Base-by-base conservation (phyloP, 1,140 invertebrate species). In the Heterodera schachtii region DNA sequence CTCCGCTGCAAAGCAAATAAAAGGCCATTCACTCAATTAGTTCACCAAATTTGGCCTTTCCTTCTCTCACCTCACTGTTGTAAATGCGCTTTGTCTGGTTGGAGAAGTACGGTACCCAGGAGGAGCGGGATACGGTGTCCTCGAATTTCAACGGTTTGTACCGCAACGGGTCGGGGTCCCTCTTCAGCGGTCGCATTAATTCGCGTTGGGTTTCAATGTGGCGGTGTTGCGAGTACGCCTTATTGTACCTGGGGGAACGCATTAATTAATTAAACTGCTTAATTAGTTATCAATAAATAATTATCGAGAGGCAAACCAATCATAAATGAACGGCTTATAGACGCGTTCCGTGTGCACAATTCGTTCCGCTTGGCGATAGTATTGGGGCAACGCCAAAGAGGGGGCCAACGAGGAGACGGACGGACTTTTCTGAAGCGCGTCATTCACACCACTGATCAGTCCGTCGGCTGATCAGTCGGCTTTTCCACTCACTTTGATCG, bases 261-360 rank as follows among this genome's bases (percentile, higher is more conserved):
- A 31, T 31, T 31, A 31, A 31, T 31, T 31, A n/a, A n/a, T n/a
- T n/a, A n/a, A n/a, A n/a, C 31, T 31, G 31, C 31, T 31, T 31
- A 31, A 31, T 31, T 31, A 31, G 31, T 31, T 31, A 31, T 31
- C 31, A 31, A 31, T 31, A 31, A 31, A 0, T 31, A 31, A 31
- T 31, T 31, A 31, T 31, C 49, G 49, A 52, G 11, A 52, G 6
- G 78, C 83, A 66, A 86, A 88, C 87, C 87, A 90, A 64, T 89
- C 84, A 69, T 86, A 78, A 19, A 88, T 84, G n/a, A 85, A 77
- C 46, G 88, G 88, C 75, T 90, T 89, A 86, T 89, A 89, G n/a
- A 90, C 89, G 16, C 84, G 88, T n/a, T 81, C 80, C 13, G 89
- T 89, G 76, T 89, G 89, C 19, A 89, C 88, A 77, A 90, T 90